phyloP scores from a whole-genome alignment of 2,113 vertebrate species.

The Pelodiscus sinensis region DNA sequence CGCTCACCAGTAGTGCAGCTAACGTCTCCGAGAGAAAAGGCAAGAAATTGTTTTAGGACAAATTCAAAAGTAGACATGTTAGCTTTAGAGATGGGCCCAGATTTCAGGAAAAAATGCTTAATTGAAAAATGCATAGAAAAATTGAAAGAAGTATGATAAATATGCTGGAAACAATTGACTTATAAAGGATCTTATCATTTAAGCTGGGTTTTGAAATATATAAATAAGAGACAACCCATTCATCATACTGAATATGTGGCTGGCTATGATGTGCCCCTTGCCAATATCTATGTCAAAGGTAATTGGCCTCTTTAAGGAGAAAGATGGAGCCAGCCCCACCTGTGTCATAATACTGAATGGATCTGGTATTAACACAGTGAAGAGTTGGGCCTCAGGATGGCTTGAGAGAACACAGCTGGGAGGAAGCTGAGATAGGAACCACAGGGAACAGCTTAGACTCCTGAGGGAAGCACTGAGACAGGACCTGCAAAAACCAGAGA shows the following conservation, averaged over 20 bases:
- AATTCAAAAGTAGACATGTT: slow-evolving; percentile 13
- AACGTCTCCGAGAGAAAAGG: slow-evolving; percentile 32
- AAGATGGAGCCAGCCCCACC: neutral
- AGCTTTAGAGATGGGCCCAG: neutral
- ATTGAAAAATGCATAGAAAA: neutral
- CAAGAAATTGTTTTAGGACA: slow-evolving; percentile 26
- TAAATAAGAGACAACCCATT: neutral
- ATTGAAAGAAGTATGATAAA: neutral
- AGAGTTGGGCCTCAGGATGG: neutral
- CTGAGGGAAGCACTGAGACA: neutral
- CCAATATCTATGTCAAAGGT: neutral
- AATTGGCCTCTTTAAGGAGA: neutral
- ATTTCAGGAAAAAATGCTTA: slow-evolving; percentile 2
- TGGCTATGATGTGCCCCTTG: neutral
- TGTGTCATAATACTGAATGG: neutral
- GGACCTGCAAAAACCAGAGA: neutral
- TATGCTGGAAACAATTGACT: neutral
- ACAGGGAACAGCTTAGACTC: neutral
- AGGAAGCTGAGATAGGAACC: neutral
- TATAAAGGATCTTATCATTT: neutral
- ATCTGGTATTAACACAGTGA: neutral
- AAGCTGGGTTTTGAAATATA: neutral
- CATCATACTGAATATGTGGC: neutral
- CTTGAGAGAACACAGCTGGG: neutral
- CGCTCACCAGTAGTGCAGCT: slow-evolving; percentile 31